A percentile compares a stretch with the other conserved stretches of the same genome.
Conservation (phyloP, 2,797 vertebrate species). For the Rallus crepitans region DNA sequence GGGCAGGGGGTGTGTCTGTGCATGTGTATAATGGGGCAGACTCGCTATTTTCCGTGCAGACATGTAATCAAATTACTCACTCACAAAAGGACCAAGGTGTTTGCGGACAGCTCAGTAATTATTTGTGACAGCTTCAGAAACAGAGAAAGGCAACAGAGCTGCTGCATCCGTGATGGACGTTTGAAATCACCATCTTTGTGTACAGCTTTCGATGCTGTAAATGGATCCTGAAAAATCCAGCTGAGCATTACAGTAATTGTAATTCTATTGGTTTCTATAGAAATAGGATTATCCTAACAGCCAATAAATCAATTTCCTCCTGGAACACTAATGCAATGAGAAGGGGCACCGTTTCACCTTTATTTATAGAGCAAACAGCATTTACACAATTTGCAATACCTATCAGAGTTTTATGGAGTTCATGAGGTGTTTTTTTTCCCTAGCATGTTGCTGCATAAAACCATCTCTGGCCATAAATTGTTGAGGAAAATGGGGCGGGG, state of each 20-base stretch:
- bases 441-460: conserved; percentile 29
- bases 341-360: conserved; percentile 16
- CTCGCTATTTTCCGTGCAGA: background rate
- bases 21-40: background rate
- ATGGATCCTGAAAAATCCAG: conserved; percentile 12
- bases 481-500: fast-evolving
- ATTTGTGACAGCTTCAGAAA: conserved; percentile 32
- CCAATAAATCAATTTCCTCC: conserved; percentile 66
- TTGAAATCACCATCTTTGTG: background rate
- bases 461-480: conserved; percentile 22
- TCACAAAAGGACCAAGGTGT: background rate
- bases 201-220: background rate
- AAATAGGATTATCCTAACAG: conserved; percentile 46
- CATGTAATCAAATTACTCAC: conserved; percentile 28
- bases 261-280: conserved; percentile 35
- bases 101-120: conserved; percentile 13
- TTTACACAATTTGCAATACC: conserved; percentile 66
- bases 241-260: conserved; percentile 21
- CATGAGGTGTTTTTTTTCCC: conserved; percentile 8
- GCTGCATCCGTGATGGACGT: background rate
- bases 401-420: conserved; percentile 60
- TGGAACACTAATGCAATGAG: conserved; percentile 46
- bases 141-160: background rate
- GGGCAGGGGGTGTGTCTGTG: background rate
- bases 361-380: conserved; percentile 60